A percentile compares a stretch with the other conserved stretches of the same genome.
phyloP scores from a whole-genome alignment of 2,888 invertebrate genomes.

The Noctuana brunneofusca region DNA sequence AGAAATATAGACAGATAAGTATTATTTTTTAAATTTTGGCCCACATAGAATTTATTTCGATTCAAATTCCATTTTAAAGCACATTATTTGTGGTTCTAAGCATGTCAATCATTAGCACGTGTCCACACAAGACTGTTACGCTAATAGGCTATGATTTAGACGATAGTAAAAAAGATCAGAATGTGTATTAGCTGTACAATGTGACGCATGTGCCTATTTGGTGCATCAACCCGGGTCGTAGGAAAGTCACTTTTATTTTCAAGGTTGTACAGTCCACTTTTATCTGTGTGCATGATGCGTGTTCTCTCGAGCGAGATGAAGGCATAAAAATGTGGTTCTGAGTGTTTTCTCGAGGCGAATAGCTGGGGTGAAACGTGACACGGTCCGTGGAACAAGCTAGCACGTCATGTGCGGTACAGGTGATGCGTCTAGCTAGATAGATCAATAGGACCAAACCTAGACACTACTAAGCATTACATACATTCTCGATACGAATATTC shows the following conservation, averaged over 20 bases:
- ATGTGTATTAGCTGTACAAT: constrained; percentile 34
- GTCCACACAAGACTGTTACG: constrained; percentile 11
- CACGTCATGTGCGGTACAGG: constrained; percentile 39
- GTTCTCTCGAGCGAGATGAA: constrained; percentile 69
- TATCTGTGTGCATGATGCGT: constrained; percentile 43
- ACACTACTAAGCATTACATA: neutral
- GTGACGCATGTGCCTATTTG: constrained; percentile 34
- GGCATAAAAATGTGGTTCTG: constrained; percentile 71
- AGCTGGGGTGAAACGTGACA: constrained; percentile 79
- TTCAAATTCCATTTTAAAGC: neutral
- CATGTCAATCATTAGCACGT: neutral
- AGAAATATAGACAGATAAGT: no score
- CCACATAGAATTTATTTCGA: neutral
- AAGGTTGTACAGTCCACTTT: constrained; percentile 52
- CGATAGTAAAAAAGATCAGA: constrained; percentile 19
- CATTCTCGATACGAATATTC: no score
- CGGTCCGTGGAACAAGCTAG: constrained; percentile 63
- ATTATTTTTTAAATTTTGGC: neutral
- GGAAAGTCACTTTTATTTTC: constrained; percentile 71
- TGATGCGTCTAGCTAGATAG: neutral
- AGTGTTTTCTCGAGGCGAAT: constrained; percentile 72
- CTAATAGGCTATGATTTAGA: constrained; percentile 26
- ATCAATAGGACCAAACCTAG: neutral
- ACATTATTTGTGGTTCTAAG: neutral
- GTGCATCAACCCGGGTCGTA: constrained; percentile 8